Evolutionary conservation across 2,888 invertebrate genomes (phyloP), one percentile per base, ranked within the genome.

Genomic region (Euzetes globulus): DNA sequence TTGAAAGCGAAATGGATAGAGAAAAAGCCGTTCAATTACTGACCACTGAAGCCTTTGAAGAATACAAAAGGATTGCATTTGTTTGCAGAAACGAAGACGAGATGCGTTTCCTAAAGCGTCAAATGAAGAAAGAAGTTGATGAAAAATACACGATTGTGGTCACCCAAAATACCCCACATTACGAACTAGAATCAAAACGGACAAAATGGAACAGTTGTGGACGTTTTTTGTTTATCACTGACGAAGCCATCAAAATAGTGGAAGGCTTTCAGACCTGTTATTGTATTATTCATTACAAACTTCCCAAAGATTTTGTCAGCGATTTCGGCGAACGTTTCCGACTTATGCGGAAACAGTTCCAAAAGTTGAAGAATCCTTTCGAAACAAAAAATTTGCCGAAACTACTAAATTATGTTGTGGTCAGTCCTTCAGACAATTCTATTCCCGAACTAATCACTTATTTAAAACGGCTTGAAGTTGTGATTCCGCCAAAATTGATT

Each of bases 161-260:
- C 13, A 63, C 25, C 25, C 25, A 63, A 17, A n/a, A 29, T 1
- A 37, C 22, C 15, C 70, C 72, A 15, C 45, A 70, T 5, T 73
- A 60, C 50, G 73, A 74, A 0, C 41, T 72, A 0, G 22, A 63
- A 17, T 22, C 68, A 1, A 75, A 73, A 33, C n/a, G 25, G n/a
- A 25, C 33, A 41, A 47, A 50, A 19, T 29, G 75, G 45, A 73
- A 75, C 29, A 19, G 29, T 11, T 17, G 37, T 17, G 70, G 74
- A 15, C 76, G 72, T 60, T 19, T 29, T 13, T 25, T 72, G 4
- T 45, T 72, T 7, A 72, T 72, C 13, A 72, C 22, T 15, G 72
- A 72, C 19, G 25, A 19, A 0, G 45, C 45, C 17, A 41, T 60
- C 17, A 72, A 72, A 72, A 17, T 17, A 17, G 22, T 63, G 3